phyloP scores from a whole-genome alignment of 2,888 invertebrate species.

The Chymomyza procnemis region DNA sequence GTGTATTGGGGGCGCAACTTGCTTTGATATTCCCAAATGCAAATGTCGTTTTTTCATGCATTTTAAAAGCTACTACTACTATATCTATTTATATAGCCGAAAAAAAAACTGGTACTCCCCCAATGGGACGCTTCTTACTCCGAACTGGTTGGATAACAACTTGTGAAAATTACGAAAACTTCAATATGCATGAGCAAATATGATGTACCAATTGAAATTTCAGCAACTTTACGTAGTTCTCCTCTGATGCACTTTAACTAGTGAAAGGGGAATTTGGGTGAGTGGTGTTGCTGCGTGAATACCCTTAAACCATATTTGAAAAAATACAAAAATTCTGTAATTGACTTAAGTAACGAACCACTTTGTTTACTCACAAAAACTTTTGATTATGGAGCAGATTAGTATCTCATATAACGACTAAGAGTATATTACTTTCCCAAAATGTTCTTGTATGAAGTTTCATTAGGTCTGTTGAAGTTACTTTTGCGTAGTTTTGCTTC shows the following conservation, averaged over 20 bases:
- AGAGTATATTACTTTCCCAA: no score
- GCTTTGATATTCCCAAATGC: not conserved
- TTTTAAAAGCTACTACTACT: not conserved
- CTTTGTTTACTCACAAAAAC: no score
- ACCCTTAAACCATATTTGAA: not conserved
- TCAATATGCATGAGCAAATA: conserved; percentile 40
- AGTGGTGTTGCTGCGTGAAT: not conserved
- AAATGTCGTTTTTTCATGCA: not conserved
- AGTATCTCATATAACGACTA: no score
- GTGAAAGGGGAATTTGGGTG: not conserved
- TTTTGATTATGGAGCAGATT: no score
- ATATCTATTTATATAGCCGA: conserved; percentile 28
- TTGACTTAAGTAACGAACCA: no score
- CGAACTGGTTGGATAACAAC: not conserved
- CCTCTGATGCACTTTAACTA: not conserved
- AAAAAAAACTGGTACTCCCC: conserved; percentile 19
- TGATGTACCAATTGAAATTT: conserved; percentile 25
- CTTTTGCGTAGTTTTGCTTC: no score
- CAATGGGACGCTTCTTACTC: not conserved
- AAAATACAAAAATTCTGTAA: no score
- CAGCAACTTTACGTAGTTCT: conserved; percentile 23
- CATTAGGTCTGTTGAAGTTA: no score
- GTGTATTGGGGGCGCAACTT: conserved; percentile 2
- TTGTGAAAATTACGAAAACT: conserved; percentile 60
- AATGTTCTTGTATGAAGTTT: no score